These are phyloP conservation scores for Dermolepida albohirtum DNA, from an alignment of 2,888 invertebrate genomes.

Conservation along the genomic window DNA sequence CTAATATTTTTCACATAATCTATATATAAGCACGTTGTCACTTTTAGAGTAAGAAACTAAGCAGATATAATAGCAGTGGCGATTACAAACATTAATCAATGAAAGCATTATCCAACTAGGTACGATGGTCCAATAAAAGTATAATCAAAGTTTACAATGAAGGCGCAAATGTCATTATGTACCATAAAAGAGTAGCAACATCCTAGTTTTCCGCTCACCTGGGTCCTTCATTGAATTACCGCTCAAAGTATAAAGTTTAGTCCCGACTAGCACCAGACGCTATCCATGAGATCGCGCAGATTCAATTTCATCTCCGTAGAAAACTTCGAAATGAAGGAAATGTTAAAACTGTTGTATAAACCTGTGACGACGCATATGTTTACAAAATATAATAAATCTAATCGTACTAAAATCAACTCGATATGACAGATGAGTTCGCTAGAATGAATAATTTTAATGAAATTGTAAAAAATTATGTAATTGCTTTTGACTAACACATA, in stretches of 20 bases:
- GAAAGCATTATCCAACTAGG: slow-evolving; percentile 35
- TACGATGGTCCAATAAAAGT: slow-evolving; percentile 49
- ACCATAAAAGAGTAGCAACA: slow-evolving; percentile 51
- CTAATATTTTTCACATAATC: background rate
- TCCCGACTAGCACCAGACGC: background rate
- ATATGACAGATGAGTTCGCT: too few species aligned
- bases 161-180: slow-evolving; percentile 53
- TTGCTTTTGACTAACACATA: too few species aligned
- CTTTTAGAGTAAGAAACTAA: too few species aligned
- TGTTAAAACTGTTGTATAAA: too few species aligned
- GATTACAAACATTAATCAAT: background rate
- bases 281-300: slow-evolving; percentile 12
- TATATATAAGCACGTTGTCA: background rate
- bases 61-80: too few species aligned
- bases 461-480: too few species aligned
- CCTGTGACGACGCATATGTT: too few species aligned
- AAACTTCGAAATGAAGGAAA: too few species aligned
- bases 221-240: slow-evolving; percentile 52
- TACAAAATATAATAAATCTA: too few species aligned
- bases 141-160: slow-evolving; percentile 53
- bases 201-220: slow-evolving; percentile 54
- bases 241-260: slow-evolving; percentile 25
- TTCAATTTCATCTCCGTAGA: slow-evolving; percentile 13
- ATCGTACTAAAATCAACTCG: too few species aligned
- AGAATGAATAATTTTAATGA: too few species aligned